phyloP scores from a whole-genome alignment of 1,140 invertebrate species.

The Anastrepha ludens region DNA sequence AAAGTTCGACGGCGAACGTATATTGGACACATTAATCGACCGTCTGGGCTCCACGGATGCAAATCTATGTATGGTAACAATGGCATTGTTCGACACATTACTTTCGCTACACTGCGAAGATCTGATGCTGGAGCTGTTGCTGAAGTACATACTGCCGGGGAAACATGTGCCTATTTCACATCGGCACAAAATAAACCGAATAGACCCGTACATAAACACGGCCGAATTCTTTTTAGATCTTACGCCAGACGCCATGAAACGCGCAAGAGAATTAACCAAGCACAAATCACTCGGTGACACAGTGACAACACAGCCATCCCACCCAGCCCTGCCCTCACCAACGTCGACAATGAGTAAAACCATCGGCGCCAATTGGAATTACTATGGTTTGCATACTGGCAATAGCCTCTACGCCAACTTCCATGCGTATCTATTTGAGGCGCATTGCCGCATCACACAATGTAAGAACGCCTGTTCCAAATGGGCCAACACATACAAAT shows the following conservation, averaged over 20 bases:
- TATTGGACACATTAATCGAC: slow-evolving; percentile 86
- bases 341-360: slow-evolving; percentile 71
- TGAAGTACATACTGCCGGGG: slow-evolving; percentile 90
- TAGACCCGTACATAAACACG: slow-evolving; percentile 87
- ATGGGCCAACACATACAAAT: slow-evolving; percentile 79
- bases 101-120: slow-evolving; percentile 97
- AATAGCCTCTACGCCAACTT: slow-evolving; percentile 85
- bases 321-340: slow-evolving; percentile 62
- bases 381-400: slow-evolving; percentile 75
- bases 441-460: slow-evolving; percentile 83
- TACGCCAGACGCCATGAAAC: slow-evolving; percentile 79
- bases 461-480: slow-evolving; percentile 83
- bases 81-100: slow-evolving; percentile 93
- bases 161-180: slow-evolving; percentile 93
- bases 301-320: slow-evolving; percentile 26
- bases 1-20: slow-evolving; percentile 86
- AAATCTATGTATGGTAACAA: slow-evolving; percentile 90
- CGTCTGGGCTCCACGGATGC: slow-evolving; percentile 81
- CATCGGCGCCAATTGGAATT: slow-evolving; percentile 75
- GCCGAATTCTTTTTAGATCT: slow-evolving; percentile 90
- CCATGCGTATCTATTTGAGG: slow-evolving; percentile 88
- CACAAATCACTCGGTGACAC: slow-evolving; percentile 65
- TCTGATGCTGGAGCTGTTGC: slow-evolving; percentile 94
- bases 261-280: slow-evolving; percentile 66
- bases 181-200: slow-evolving; percentile 82